phyloP scores from a whole-genome alignment of 1,140 invertebrate species.

The Psilanteris sp. region DNA sequence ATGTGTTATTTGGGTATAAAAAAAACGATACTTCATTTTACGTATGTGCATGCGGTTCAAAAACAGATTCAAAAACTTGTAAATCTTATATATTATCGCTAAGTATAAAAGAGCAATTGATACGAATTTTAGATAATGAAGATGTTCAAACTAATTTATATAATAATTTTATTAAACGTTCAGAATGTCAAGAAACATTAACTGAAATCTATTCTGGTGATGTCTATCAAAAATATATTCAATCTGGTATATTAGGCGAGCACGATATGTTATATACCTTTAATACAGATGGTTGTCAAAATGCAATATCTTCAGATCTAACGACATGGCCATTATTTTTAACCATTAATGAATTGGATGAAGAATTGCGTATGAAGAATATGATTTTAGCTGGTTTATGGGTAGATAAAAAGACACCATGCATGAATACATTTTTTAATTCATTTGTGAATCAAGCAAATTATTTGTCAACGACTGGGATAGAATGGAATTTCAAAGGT shows the following conservation, averaged over 20 bases:
- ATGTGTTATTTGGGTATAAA: conserved; percentile 1
- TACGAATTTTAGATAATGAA: neutral
- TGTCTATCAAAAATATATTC: neutral
- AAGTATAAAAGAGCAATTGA: conserved; percentile 1
- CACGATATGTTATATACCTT: conserved; percentile 4
- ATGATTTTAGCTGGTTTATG: conserved; percentile 10
- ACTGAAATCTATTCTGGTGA: neutral
- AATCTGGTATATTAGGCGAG: neutral
- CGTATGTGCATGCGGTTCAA: too few species aligned
- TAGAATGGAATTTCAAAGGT: too few species aligned
- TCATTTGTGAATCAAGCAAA: neutral
- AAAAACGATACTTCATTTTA: too few species aligned
- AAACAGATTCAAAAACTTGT: neutral
- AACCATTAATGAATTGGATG: conserved; percentile 10
- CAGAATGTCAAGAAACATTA: neutral
- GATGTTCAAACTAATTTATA: conserved; percentile 2
- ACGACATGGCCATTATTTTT: conserved; percentile 11
- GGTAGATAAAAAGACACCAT: neutral
- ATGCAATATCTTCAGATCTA: neutral
- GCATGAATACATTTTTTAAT: neutral
- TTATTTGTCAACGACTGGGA: too few species aligned
- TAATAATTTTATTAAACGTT: neutral
- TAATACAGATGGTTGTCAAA: conserved; percentile 10
- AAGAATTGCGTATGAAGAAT: neutral
- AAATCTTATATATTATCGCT: conserved; percentile 1